Evolutionary conservation across 2,888 invertebrate genomes (phyloP).

Genomic region (Aromia moschata): DNA sequence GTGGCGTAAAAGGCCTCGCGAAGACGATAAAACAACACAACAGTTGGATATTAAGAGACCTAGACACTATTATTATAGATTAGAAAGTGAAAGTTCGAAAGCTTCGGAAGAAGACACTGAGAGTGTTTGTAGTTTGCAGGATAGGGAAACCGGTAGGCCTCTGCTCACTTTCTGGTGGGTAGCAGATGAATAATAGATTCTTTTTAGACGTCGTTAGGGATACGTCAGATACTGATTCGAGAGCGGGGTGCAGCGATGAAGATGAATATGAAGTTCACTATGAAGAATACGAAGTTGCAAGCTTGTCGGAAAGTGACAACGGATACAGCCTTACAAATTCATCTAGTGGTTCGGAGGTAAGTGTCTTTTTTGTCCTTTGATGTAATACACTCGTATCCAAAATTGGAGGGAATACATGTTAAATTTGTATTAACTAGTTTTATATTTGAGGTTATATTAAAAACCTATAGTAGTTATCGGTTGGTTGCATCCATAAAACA

Average conservation of each 20-base stretch:
- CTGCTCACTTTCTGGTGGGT: constrained; percentile 31
- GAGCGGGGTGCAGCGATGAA: constrained; percentile 41
- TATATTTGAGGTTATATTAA: too few relatives aligned
- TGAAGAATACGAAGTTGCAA: constrained; percentile 63
- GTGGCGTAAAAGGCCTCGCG: constrained; percentile 44
- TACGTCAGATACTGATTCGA: constrained; percentile 58
- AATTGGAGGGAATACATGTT: constrained; percentile 18
- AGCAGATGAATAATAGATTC: constrained; percentile 45
- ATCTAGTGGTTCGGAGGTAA: constrained; percentile 67
- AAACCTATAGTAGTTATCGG: too few relatives aligned
- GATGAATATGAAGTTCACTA: constrained; percentile 49
- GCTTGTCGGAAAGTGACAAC: constrained; percentile 63
- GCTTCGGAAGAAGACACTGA: constrained; percentile 63
- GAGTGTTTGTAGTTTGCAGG: constrained; percentile 72
- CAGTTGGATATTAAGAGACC: constrained; percentile 44
- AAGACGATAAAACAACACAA: constrained; percentile 37
- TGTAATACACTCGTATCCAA: too few relatives aligned
- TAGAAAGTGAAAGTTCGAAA: constrained; percentile 63
- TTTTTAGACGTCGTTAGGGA: constrained; percentile 61
- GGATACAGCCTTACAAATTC: constrained; percentile 52
- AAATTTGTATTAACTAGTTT: too few relatives aligned
- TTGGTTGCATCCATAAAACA: too few relatives aligned
- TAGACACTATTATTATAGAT: constrained; percentile 50
- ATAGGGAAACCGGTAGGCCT: constrained; percentile 71
- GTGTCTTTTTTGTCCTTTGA: constrained; percentile 20